Percentiles rank a stretch among this genome's conserved stretches.
Evolutionary conservation across 2,888 invertebrate species (phyloP).

Genomic region (Arctia plantaginis): DNA sequence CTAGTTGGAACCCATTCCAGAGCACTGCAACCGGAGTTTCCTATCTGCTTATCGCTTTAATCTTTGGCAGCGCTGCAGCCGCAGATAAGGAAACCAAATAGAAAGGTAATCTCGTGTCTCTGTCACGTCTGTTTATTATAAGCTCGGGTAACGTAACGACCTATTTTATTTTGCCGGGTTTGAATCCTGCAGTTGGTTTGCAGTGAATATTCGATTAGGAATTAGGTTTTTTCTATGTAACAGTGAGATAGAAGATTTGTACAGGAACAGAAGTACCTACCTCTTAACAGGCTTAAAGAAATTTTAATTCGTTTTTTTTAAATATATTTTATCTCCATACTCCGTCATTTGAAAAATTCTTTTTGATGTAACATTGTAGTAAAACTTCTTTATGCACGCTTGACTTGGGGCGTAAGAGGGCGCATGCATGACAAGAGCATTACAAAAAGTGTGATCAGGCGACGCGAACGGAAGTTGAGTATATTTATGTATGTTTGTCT

Average conservation of each 20-base stretch:
- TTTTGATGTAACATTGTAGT: too few relatives aligned
- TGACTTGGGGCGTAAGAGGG: too few relatives aligned
- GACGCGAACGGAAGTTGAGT: too few relatives aligned
- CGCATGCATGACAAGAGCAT: too few relatives aligned
- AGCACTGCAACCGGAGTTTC: constrained; percentile 35
- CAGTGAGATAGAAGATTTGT: not conserved
- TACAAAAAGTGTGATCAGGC: too few relatives aligned
- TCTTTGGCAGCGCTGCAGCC: constrained; percentile 60
- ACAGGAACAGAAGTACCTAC: not conserved
- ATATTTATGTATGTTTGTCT: too few relatives aligned
- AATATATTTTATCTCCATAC: too few relatives aligned
- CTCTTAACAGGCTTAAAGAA: too few relatives aligned
- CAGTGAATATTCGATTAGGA: not conserved
- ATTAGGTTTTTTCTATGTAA: not conserved
- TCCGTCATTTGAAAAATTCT: too few relatives aligned
- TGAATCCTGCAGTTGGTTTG: constrained; percentile 56
- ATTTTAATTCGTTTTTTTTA: too few relatives aligned
- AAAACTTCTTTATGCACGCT: too few relatives aligned
- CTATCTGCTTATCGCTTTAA: constrained; percentile 50
- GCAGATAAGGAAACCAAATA: constrained; percentile 82
- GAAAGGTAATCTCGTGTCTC: constrained; percentile 77
- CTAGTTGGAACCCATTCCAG: constrained; percentile 23
- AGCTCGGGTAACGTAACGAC: constrained; percentile 68
- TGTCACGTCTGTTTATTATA: constrained; percentile 71
- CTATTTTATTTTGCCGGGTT: constrained; percentile 68